phyloP scores from a whole-genome alignment of 2,888 invertebrate species.

The Chrysotoxum bicinctum region DNA sequence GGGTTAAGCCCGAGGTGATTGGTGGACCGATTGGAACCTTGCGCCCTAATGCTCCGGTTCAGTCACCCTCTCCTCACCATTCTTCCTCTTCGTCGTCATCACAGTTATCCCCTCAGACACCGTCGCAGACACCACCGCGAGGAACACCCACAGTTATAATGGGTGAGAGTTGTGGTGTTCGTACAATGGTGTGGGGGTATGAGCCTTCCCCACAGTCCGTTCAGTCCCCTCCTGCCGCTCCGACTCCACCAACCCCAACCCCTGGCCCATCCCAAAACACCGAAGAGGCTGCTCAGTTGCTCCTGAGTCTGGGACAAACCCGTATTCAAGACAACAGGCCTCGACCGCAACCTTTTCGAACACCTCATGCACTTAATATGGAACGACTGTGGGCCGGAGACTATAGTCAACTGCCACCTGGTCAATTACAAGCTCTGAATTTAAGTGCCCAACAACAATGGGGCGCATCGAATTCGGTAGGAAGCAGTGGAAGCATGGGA shows the following conservation, averaged over 20 bases:
- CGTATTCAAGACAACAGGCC: slow-evolving; percentile 82
- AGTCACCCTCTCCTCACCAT: slow-evolving; percentile 80
- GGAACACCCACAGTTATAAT: slow-evolving; percentile 94
- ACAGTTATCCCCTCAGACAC: slow-evolving; percentile 81
- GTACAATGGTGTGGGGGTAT: slow-evolving; percentile 86
- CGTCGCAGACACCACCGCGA: slow-evolving; percentile 82
- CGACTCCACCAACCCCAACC: slow-evolving; percentile 79
- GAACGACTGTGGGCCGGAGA: slow-evolving; percentile 95
- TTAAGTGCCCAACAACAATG: slow-evolving; percentile 85
- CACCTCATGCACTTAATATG: slow-evolving; percentile 91
- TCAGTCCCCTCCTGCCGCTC: slow-evolving; percentile 82
- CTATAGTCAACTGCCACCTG: slow-evolving; percentile 90
- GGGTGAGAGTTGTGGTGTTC: slow-evolving; percentile 95
- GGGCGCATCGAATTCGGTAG: slow-evolving; percentile 79
- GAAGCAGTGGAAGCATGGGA: slow-evolving; percentile 57
- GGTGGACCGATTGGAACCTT: slow-evolving; percentile 83
- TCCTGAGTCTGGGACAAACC: slow-evolving; percentile 89
- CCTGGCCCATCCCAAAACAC: slow-evolving; percentile 83
- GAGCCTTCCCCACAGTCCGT: slow-evolving; percentile 83
- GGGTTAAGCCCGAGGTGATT: slow-evolving; percentile 91
- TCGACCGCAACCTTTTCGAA: slow-evolving; percentile 82
- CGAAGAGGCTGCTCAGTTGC: slow-evolving; percentile 86
- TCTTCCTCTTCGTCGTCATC: slow-evolving; percentile 79
- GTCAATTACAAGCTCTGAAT: slow-evolving; percentile 90
- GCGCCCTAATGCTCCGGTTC: slow-evolving; percentile 77